Base-by-base conservation (phyloP, 2,888 invertebrate genomes). In the Julus scanicus region DNA sequence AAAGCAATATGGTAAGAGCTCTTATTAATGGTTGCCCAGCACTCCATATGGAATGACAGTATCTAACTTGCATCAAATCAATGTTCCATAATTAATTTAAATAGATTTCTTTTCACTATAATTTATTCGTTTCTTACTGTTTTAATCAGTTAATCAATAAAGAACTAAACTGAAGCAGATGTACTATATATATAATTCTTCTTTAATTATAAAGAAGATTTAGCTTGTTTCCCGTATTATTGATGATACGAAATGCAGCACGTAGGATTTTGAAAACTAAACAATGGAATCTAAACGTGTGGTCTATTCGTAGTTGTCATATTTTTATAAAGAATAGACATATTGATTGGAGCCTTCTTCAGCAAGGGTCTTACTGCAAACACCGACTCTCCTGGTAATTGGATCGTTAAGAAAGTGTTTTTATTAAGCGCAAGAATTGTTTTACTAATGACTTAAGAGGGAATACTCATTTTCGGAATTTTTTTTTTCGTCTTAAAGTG, bases 371-470 rank as follows among this genome's bases (percentile, higher is more conserved):
- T 71, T 20, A 71, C 20, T 71, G 71, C 29, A 9, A 71, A 71
- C 71, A 71, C 29, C 11, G 13, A 71, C 71, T 20, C 71, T 71
- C 29, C 71, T 20, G 71, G 71, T 71, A 71, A 71, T 71, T 71
- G 71, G 71, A 71, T 71, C 20, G 71, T 71, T 71, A 71, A 71
- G 29, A 20, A 71, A 71, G 71, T 71, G 71, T 71, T 71, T 71
- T 71, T 71, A 71, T 71, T 71, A 71, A 71, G 71, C 71, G 71
- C 71, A 29, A 71, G 71, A 71, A 71, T 71, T 71, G 71, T 71
- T 71, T 71, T 29, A 71, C 71, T 71, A 71, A 71, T 71, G 71
- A 71, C 29, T 71, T 71, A 71, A 71, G 71, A 71, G 71, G 71
- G 29, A 71, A 29, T 63, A 63, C n/a, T 29, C 71, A 9, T 71